These are phyloP conservation scores for Chrysaora quinquecirrha DNA, from an alignment of 30 jellyfish, hydroid and myxozoan genomes.

Conservation along the genomic window DNA sequence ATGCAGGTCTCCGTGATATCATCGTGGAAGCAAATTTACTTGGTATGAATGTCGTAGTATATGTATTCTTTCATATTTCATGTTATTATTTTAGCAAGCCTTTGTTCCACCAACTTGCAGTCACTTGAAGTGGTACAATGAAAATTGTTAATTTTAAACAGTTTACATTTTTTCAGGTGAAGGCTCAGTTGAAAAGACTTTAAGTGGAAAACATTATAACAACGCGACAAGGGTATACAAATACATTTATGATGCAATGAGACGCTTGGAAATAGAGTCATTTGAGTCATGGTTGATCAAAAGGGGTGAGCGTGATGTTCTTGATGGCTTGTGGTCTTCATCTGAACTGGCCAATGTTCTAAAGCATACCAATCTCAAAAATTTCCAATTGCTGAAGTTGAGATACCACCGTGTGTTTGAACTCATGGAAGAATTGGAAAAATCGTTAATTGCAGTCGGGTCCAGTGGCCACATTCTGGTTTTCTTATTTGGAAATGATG, in stretches of 20 bases:
- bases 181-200: conserved; percentile 5
- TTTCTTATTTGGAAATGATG: no score
- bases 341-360: no score
- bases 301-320: not conserved
- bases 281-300: no score
- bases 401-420: not conserved
- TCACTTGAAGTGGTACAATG: not conserved
- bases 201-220: no score
- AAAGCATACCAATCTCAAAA: not conserved
- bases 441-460: no score
- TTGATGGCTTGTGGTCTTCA: no score
- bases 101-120: not conserved
- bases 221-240: conserved; percentile 32
- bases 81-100: not conserved
- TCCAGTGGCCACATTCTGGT: no score
- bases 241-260: conserved; percentile 21
- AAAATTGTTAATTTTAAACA: not conserved
- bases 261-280: conserved; percentile 7
- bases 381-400: not conserved
- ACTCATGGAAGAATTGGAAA: not conserved
- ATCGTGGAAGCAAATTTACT: conserved; percentile 10
- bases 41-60: not conserved
- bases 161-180: not conserved
- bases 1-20: conserved; percentile 38
- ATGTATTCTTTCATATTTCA: no score